Percentiles rank a stretch among this genome's conserved stretches.
Evolutionary conservation across 2,797 vertebrate genomes (phyloP).

Genomic region (Tadarida brasiliensis): DNA sequence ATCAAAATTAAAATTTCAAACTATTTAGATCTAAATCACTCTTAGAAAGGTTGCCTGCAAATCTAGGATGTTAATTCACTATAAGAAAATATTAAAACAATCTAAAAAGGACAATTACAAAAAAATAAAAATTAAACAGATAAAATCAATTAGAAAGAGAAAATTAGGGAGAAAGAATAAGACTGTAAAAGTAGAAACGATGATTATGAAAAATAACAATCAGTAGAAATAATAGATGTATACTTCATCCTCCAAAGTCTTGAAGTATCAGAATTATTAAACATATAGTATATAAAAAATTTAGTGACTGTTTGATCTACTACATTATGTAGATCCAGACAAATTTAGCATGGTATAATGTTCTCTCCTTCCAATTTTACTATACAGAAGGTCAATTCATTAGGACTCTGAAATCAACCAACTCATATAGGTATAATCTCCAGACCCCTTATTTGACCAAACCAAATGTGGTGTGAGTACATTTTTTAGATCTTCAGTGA

Average conservation of each 20-base stretch:
- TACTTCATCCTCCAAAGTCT: neutral
- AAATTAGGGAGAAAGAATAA: neutral
- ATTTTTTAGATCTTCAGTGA: neutral
- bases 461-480: neutral
- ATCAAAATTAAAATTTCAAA: slow-evolving; percentile 11
- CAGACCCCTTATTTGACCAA: neutral
- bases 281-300: neutral
- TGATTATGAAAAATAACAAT: neutral
- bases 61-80: neutral
- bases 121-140: neutral
- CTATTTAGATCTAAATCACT: neutral
- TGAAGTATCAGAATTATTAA: neutral
- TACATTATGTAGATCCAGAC: neutral
- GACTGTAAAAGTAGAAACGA: neutral
- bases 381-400: neutral
- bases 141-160: slow-evolving; percentile 1
- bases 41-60: neutral
- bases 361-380: neutral
- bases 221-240: neutral
- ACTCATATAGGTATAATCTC: neutral
- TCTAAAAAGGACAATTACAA: neutral
- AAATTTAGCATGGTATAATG: neutral
- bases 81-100: neutral
- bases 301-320: neutral
- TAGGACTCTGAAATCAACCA: neutral